Conservation (phyloP, 2,113 vertebrate species). For the Galbula dea region DNA sequence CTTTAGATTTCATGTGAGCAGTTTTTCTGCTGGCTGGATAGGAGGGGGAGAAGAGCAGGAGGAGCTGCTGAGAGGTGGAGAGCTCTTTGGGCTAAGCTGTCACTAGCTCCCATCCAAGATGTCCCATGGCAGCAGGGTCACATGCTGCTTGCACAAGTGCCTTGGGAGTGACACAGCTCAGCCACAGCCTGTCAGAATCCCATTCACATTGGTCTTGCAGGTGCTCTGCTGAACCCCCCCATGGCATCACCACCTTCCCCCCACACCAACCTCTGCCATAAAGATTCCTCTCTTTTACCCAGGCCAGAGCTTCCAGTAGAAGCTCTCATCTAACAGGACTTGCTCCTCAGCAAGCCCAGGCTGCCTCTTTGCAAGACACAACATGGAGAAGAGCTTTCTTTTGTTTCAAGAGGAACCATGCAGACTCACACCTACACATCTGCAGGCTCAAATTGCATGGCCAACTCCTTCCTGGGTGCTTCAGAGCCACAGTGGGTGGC, state of each 20-base stretch:
- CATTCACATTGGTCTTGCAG: neutral
- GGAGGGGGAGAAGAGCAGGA: neutral
- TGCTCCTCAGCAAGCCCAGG: neutral
- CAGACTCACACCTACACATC: neutral
- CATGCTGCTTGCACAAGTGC: fast-evolving
- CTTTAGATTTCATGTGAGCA: neutral
- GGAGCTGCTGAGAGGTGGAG: neutral
- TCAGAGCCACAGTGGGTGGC: neutral
- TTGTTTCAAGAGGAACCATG: neutral
- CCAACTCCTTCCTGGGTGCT: neutral
- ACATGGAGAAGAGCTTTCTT: neutral
- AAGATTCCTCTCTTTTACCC: neutral
- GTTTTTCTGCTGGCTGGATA: neutral
- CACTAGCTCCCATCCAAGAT: neutral
- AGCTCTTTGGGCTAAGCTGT: neutral
- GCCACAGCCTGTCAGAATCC: neutral
- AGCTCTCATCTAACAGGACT: neutral
- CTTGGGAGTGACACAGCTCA: neutral
- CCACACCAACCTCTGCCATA: neutral
- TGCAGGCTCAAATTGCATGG: neutral
- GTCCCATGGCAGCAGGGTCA: neutral
- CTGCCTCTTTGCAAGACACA: neutral
- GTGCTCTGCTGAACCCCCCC: neutral
- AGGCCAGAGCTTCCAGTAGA: neutral
- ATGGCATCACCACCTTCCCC: neutral